Percentiles rank a stretch among this genome's conserved stretches.
These are phyloP conservation scores for Sciaenops ocellatus DNA, from an alignment of 2,797 vertebrate genomes.

Conservation along the genomic window DNA sequence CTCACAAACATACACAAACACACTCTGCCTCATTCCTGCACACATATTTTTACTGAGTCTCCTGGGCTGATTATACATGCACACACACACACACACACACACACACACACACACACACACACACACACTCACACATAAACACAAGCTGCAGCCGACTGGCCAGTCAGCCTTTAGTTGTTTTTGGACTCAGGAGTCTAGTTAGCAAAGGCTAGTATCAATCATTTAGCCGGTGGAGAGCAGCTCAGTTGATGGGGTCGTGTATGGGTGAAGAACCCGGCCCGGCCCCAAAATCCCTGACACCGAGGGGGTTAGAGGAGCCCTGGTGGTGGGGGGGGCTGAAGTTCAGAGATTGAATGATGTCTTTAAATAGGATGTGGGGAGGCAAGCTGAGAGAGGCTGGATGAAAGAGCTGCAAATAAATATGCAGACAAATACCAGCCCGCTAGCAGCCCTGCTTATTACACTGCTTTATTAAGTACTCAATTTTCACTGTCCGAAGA, in stretches of 20 bases:
- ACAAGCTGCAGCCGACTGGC: slow-evolving; percentile 44
- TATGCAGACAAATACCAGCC: slow-evolving; percentile 36
- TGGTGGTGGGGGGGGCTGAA: slow-evolving; percentile 23
- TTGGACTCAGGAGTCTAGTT: slow-evolving; percentile 78
- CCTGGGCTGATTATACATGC: slow-evolving; percentile 61
- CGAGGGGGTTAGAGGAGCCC: slow-evolving; percentile 41
- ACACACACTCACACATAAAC: not conserved
- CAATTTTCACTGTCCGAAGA: slow-evolving; percentile 54
- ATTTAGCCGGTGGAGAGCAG: slow-evolving; percentile 63
- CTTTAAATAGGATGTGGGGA: slow-evolving; percentile 55
- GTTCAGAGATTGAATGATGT: slow-evolving; percentile 61
- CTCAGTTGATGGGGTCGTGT: slow-evolving; percentile 67
- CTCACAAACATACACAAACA: slow-evolving; percentile 59
- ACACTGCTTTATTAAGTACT: slow-evolving; percentile 54
- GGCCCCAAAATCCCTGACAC: slow-evolving; percentile 61
- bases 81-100: slow-evolving; percentile 29
- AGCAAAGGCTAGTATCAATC: slow-evolving; percentile 77
- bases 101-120: slow-evolving; percentile 6
- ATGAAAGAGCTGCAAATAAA: slow-evolving; percentile 47
- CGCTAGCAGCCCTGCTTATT: slow-evolving; percentile 48
- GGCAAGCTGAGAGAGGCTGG: slow-evolving; percentile 41
- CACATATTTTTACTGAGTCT: slow-evolving; percentile 69
- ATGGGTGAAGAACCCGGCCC: slow-evolving; percentile 69
- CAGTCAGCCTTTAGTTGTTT: slow-evolving; percentile 63
- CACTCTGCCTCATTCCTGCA: slow-evolving; percentile 37